These are phyloP conservation scores for Agrypnia vestita DNA, from an alignment of 1,140 invertebrate genomes.

Conservation along the genomic window DNA sequence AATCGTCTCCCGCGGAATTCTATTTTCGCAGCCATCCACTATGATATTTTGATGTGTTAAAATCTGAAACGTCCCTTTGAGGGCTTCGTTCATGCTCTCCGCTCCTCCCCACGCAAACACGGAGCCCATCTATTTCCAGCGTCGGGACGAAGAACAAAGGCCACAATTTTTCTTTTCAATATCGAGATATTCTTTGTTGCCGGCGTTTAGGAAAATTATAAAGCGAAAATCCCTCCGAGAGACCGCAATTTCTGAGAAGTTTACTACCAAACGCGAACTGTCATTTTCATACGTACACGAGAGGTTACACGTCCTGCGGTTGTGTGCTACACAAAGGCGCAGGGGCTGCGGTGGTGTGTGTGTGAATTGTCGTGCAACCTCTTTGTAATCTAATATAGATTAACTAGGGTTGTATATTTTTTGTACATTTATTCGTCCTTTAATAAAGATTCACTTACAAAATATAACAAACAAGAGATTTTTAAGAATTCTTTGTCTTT, in stretches of 20 bases:
- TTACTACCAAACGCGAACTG: not conserved
- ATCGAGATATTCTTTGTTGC: not conserved
- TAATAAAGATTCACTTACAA: too few relatives aligned
- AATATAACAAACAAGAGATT: too few relatives aligned
- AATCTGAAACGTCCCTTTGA: not conserved
- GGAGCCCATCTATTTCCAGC: too few relatives aligned
- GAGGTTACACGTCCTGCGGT: not conserved
- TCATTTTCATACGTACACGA: conserved; percentile 7
- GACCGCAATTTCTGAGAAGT: not conserved
- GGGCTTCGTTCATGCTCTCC: too few relatives aligned
- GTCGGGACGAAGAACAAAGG: not conserved
- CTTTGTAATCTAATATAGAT: too few relatives aligned
- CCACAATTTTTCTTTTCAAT: conserved; percentile 4
- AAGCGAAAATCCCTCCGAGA: not conserved
- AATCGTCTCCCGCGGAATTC: not conserved
- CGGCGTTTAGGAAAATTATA: not conserved
- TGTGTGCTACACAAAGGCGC: not conserved
- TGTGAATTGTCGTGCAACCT: too few relatives aligned
- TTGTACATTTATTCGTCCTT: too few relatives aligned
- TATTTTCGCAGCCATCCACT: conserved; percentile 1
- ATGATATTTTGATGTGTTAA: conserved; percentile 9
- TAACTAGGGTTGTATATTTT: too few relatives aligned
- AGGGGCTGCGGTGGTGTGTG: not conserved
- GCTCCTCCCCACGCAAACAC: too few relatives aligned
- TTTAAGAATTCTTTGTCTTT: too few relatives aligned